Base-by-base conservation (phyloP, 2,113 vertebrate genomes). In the Mustela nigripes region DNA sequence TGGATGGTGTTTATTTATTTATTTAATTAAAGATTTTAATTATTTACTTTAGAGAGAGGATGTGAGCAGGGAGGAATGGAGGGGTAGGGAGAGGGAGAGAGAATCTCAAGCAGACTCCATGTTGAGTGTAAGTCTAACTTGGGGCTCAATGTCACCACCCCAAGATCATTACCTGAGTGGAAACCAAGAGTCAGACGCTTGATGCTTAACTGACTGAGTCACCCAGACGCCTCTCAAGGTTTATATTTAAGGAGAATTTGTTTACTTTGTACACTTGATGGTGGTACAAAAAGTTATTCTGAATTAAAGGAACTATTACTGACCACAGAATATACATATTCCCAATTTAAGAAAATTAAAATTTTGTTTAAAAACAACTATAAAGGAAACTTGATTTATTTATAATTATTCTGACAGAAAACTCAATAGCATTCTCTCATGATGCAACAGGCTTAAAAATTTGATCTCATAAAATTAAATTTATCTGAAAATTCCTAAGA, bases 391-490 rank as follows among this genome's bases (percentile, higher is more conserved):
- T 18, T 80, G 24, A 53, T 74, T 36, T 73, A 28, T 73, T 89
- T 95, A 56, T 92, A 94, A 91, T 86, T 96, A 87, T 97, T 89
- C 36, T 96, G 62, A 81, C 7, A 81, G 69, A 92, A 95, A 96
- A 92, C 31, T 83, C 65, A 93, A 78, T 71, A 22, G 16, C 26
- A 90, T 95, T 94, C 79, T 91, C 62, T 95, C 28, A 94, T 2
- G 42, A 94, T 84, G 50, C 8, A 90, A 85, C 0, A 89, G 67
- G n/a, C 58, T 92, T 87, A 36, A 91, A 97, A 82, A 58, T 39
- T 0, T 91, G 39, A 94, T 95, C n/a, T 78, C 31, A 79, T 89
- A 74, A 89, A 82, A 91, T 28, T 88, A 90, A 97, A 91, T 28
- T 58, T 50, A 84, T 90, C 69, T 82, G 45, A 94, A 97, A 84